These are phyloP conservation scores for Scaptodrosophila lebanonensis DNA, from an alignment of 1,140 invertebrate species.

Conservation along the genomic window DNA sequence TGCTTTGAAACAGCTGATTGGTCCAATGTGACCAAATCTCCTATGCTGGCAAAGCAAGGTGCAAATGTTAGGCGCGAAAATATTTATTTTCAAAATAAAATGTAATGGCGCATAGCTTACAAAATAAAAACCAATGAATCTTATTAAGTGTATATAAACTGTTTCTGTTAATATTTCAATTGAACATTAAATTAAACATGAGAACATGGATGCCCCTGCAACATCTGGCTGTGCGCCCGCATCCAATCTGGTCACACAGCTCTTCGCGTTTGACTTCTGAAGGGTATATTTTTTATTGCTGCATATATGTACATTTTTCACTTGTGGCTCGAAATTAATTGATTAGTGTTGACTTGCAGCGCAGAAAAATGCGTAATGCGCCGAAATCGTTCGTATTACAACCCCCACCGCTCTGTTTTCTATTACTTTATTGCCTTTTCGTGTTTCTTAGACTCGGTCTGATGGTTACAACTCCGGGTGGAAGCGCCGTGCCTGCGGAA, in stretches of 20 bases:
- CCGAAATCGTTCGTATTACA: conserved; percentile 59
- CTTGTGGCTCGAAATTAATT: conserved; percentile 29
- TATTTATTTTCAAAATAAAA: too few species aligned
- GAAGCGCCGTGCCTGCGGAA: conserved; percentile 43
- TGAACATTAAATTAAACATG: too few species aligned
- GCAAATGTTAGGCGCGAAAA: too few species aligned
- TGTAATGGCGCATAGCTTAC: conserved; percentile 11
- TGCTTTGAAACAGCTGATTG: conserved; percentile 33
- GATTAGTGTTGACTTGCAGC: conserved; percentile 28
- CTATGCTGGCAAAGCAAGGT: too few species aligned
- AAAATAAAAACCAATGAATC: too few species aligned
- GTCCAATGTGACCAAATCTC: too few species aligned
- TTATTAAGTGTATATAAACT: too few species aligned
- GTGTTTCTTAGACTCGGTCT: conserved; percentile 55
- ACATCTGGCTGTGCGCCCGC: background rate
- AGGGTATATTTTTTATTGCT: conserved; percentile 51
- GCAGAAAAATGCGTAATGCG: conserved; percentile 61
- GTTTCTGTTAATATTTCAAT: too few species aligned
- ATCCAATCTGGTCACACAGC: conserved; percentile 32
- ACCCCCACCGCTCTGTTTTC: too few species aligned
- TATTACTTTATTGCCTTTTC: too few species aligned
- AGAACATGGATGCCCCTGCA: too few species aligned
- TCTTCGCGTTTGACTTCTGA: conserved; percentile 61
- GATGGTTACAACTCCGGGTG: conserved; percentile 62
- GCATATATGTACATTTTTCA: conserved; percentile 49